Conservation (phyloP, 2,113 vertebrate genomes). For the Oncorhynchus gorbuscha region DNA sequence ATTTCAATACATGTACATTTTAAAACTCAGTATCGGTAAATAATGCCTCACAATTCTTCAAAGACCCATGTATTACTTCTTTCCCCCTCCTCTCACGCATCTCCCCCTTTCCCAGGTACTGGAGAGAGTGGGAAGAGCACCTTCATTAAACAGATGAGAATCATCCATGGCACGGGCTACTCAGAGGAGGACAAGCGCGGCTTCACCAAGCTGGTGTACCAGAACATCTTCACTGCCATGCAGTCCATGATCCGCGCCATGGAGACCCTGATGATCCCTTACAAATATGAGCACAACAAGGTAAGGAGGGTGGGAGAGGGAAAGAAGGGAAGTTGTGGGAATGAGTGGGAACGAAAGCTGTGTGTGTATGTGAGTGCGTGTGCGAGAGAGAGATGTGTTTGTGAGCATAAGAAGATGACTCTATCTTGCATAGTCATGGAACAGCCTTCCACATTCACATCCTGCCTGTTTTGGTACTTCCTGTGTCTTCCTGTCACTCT, state of each 20-base stretch:
- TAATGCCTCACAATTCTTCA: neutral
- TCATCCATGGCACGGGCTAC: constrained; percentile 88
- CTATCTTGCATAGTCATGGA: constrained; percentile 58
- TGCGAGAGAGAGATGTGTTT: constrained; percentile 1
- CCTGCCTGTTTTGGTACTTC: constrained; percentile 60
- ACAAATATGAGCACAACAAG: constrained; percentile 94
- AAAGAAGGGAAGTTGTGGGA: neutral
- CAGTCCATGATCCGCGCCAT: constrained; percentile 94
- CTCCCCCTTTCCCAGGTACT: constrained; percentile 60
- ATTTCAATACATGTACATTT: too few species aligned
- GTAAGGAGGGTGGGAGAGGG: constrained; percentile 61
- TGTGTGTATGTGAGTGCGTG: constrained; percentile 36
- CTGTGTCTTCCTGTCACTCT: constrained; percentile 49
- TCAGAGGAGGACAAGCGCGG: constrained; percentile 94
- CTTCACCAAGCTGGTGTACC: constrained; percentile 95
- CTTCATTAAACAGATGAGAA: constrained; percentile 80
- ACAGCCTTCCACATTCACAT: constrained; percentile 63
- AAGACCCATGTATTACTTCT: neutral
- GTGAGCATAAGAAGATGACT: constrained; percentile 1
- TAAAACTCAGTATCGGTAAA: too few species aligned
- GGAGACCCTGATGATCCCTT: constrained; percentile 94
- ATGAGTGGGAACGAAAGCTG: neutral
- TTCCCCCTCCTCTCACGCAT: neutral
- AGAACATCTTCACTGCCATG: constrained; percentile 97
- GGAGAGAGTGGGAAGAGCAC: constrained; percentile 79